Conservation (phyloP, 2,888 invertebrate species). For the Troides oblongomaculatus region DNA sequence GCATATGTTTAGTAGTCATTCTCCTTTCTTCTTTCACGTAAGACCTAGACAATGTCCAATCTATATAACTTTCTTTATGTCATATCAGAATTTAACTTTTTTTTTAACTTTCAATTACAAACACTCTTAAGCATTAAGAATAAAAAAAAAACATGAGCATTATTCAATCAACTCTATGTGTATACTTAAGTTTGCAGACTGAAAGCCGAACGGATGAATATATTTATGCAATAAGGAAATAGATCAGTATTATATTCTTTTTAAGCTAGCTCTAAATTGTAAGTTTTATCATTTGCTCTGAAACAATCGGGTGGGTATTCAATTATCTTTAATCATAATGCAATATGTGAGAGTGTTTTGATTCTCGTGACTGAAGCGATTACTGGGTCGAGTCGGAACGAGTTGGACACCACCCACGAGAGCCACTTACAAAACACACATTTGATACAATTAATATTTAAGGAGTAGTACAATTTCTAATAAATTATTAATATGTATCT, state of each 20-base stretch:
- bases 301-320: constrained; percentile 34
- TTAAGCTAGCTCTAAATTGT: constrained; percentile 1
- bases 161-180: too few relatives aligned
- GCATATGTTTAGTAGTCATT: too few relatives aligned
- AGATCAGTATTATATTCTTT: not conserved
- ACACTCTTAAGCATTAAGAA: too few relatives aligned
- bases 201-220: too few relatives aligned
- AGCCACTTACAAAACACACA: constrained; percentile 37
- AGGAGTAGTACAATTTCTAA: constrained; percentile 18
- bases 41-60: too few relatives aligned
- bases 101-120: too few relatives aligned
- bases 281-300: constrained; percentile 30
- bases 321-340: constrained; percentile 39
- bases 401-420: constrained; percentile 41
- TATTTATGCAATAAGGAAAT: not conserved
- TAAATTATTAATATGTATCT: not conserved
- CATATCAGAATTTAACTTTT: too few relatives aligned
- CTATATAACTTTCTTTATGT: too few relatives aligned
- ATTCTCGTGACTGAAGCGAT: constrained; percentile 45
- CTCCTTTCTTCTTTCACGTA: too few relatives aligned
- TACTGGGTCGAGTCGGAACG: constrained; percentile 43
- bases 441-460: constrained; percentile 27
- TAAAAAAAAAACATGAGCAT: too few relatives aligned
- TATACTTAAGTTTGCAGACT: too few relatives aligned
- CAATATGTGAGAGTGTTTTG: constrained; percentile 34